phyloP scores from a whole-genome alignment of 2,797 vertebrate genomes.

The Ibycter americanus region DNA sequence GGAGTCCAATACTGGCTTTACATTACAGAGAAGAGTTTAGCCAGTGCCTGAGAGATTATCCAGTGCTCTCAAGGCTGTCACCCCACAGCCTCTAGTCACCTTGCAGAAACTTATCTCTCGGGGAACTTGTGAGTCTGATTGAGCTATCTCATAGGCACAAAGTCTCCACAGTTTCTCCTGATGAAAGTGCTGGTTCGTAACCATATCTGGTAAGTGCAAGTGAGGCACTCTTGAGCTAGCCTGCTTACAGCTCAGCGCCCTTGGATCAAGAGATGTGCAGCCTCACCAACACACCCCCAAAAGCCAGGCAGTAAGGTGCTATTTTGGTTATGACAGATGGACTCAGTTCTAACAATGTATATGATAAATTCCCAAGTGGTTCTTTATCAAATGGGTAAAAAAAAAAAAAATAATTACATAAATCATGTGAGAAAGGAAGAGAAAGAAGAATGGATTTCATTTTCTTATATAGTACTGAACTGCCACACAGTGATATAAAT shows the following conservation, averaged over 20 bases:
- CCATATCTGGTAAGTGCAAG: background rate
- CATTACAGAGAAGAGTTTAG: background rate
- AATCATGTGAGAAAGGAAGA: background rate
- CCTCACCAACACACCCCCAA: background rate
- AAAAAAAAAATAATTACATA: too few relatives aligned
- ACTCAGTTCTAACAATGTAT: background rate
- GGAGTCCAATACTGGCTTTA: background rate
- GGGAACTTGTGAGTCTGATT: background rate
- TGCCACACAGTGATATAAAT: background rate
- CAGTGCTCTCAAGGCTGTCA: background rate
- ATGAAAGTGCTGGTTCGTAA: background rate
- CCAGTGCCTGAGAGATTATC: background rate
- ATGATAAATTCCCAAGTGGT: background rate
- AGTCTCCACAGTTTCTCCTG: background rate
- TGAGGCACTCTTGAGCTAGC: background rate
- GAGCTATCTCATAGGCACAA: background rate
- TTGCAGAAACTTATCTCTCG: background rate
- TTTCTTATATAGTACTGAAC: background rate
- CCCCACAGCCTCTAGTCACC: background rate
- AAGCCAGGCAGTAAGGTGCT: background rate
- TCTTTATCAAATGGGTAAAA: background rate
- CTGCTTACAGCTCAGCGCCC: background rate
- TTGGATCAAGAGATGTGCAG: background rate
- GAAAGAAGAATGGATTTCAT: background rate
- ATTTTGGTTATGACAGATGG: background rate